Conservation (phyloP, 2,797 vertebrate species). For the Staurois parvus region DNA sequence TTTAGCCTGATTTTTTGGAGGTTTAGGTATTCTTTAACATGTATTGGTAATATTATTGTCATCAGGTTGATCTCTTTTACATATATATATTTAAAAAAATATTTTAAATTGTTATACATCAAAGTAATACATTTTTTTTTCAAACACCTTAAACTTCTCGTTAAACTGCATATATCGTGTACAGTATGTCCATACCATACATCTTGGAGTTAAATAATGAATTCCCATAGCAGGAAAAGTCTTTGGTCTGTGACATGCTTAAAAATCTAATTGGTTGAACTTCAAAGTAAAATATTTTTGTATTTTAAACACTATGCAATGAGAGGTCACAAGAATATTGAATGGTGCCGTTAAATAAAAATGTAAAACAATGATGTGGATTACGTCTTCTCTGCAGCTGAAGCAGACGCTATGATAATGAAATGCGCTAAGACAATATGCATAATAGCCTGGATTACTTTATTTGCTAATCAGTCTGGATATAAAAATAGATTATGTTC, state of each 20-base stretch:
- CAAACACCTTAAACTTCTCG: neutral
- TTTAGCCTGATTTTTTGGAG: no score
- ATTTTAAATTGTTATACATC: no score
- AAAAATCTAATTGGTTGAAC: conserved; percentile 5
- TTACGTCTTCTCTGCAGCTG: neutral
- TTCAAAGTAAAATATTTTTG: conserved; percentile 19
- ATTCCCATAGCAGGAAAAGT: neutral
- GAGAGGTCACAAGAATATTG: conserved; percentile 12
- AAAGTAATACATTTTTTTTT: no score
- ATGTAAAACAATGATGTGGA: conserved; percentile 6
- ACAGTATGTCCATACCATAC: neutral
- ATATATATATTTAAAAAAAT: no score
- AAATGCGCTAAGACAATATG: neutral
- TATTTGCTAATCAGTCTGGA: neutral
- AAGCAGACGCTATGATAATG: neutral
- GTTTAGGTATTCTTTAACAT: no score
- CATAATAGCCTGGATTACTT: conserved; percentile 7
- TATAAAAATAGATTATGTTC: conserved; percentile 3
- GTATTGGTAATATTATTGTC: no score
- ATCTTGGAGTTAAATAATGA: neutral
- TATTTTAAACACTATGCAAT: conserved; percentile 2
- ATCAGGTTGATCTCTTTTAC: no score
- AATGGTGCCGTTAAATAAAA: neutral
- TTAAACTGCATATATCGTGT: neutral
- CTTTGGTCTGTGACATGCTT: neutral